Evolutionary conservation across 2,113 vertebrate genomes (phyloP).

Genomic region (Hirundichthys speculiger): DNA sequence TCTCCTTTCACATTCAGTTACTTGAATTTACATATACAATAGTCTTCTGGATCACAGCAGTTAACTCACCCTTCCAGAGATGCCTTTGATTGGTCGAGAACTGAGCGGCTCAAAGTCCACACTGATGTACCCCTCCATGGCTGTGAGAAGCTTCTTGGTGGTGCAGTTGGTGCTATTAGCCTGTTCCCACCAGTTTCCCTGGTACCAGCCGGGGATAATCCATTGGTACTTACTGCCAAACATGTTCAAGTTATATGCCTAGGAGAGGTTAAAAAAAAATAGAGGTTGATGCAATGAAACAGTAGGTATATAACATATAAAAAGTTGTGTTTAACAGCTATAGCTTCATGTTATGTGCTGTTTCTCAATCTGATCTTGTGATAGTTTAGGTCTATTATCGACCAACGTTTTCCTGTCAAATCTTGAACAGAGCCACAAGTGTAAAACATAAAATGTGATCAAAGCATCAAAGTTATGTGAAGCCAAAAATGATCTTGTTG

Average conservation of each 20-base stretch:
- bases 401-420: no score
- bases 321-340: no score
- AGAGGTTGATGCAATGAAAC: neutral
- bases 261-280: neutral
- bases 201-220: slow-evolving; percentile 99
- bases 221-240: slow-evolving; percentile 98
- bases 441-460: neutral
- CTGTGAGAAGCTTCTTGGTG: slow-evolving; percentile 90
- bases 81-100: slow-evolving; percentile 91
- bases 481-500: no score
- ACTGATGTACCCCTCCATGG: slow-evolving; percentile 98
- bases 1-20: neutral
- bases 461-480: no score
- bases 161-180: slow-evolving; percentile 93
- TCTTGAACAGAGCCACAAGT: neutral
- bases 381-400: no score
- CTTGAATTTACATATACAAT: neutral
- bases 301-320: no score
- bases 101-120: slow-evolving; percentile 99
- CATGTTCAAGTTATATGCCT: slow-evolving; percentile 97
- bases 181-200: slow-evolving; percentile 97
- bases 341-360: no score
- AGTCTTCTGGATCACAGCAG: neutral
- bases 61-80: slow-evolving; percentile 92
- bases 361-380: no score